These are phyloP conservation scores for Idris sp. DNA, from an alignment of 1,140 invertebrate genomes.

Conservation along the genomic window DNA sequence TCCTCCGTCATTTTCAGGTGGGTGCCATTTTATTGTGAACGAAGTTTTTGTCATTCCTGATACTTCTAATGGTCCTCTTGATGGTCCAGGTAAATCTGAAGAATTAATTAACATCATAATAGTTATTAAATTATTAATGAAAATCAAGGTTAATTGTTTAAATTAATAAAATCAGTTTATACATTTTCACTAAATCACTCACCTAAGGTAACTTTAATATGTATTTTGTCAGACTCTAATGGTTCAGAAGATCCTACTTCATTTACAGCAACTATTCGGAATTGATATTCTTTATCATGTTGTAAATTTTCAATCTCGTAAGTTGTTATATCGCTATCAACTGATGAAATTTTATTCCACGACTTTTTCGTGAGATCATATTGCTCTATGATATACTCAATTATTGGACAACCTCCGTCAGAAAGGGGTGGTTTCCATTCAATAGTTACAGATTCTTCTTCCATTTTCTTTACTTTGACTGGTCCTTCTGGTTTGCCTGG, in stretches of 20 bases:
- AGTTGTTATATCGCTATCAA: constrained; percentile 84
- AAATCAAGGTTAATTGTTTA: too few relatives aligned
- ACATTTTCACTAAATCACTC: constrained; percentile 56
- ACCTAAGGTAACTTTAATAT: constrained; percentile 82
- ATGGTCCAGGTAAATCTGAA: constrained; percentile 88
- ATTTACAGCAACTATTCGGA: constrained; percentile 90
- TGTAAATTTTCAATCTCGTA: constrained; percentile 88
- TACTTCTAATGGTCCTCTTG: constrained; percentile 87
- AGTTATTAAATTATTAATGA: too few relatives aligned
- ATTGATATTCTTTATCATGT: constrained; percentile 89
- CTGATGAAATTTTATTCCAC: constrained; percentile 88
- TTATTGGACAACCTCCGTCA: constrained; percentile 88
- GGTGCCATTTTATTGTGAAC: constrained; percentile 90
- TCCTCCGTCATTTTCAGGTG: constrained; percentile 90
- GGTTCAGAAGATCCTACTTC: constrained; percentile 87
- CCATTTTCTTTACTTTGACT: constrained; percentile 85
- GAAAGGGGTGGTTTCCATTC: constrained; percentile 90
- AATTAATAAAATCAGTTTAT: too few relatives aligned
- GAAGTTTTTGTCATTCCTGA: constrained; percentile 88
- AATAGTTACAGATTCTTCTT: constrained; percentile 84
- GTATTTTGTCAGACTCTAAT: constrained; percentile 84
- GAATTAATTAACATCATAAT: constrained; percentile 35
- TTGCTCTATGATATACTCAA: constrained; percentile 89
- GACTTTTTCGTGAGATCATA: constrained; percentile 83
- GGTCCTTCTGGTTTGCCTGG: constrained; percentile 89